These are phyloP conservation scores for Ammodytes marinus DNA, from an alignment of 2,113 vertebrate species.

Conservation along the genomic window DNA sequence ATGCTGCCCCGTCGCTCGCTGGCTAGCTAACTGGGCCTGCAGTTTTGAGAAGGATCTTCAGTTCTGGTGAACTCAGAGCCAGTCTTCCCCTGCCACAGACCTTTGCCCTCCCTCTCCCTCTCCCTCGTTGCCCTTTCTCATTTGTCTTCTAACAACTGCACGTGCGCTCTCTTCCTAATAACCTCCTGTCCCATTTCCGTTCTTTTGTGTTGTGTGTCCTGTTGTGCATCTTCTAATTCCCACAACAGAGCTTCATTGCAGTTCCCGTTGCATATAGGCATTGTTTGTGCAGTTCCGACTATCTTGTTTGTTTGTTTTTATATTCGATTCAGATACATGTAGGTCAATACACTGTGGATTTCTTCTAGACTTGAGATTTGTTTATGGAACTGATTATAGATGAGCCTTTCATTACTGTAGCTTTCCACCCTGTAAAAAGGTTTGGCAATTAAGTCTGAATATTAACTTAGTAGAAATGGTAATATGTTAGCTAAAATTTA, in stretches of 20 bases:
- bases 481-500: background rate
- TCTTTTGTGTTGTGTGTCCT: constrained; percentile 38
- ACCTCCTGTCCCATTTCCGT: constrained; percentile 18
- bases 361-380: constrained; percentile 7
- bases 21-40: constrained; percentile 70
- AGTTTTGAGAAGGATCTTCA: constrained; percentile 58
- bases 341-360: constrained; percentile 3
- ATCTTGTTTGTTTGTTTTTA: background rate
- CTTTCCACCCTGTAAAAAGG: background rate
- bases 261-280: constrained; percentile 39
- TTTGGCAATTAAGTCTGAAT: constrained; percentile 12
- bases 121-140: background rate
- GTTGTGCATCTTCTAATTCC: constrained; percentile 42
- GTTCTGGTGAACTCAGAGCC: constrained; percentile 56
- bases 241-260: constrained; percentile 53
- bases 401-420: constrained; percentile 4
- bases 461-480: background rate
- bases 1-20: constrained; percentile 74
- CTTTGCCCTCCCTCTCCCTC: constrained; percentile 49
- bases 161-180: constrained; percentile 36
- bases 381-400: background rate
- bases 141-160: constrained; percentile 29
- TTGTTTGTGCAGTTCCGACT: constrained; percentile 34
- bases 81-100: constrained; percentile 25
- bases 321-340: constrained; percentile 9